Evolutionary conservation across 2,113 vertebrate genomes (phyloP), one percentile per base, ranked within the genome.

Genomic region (Rhegmatorhina hoffmannsi): DNA sequence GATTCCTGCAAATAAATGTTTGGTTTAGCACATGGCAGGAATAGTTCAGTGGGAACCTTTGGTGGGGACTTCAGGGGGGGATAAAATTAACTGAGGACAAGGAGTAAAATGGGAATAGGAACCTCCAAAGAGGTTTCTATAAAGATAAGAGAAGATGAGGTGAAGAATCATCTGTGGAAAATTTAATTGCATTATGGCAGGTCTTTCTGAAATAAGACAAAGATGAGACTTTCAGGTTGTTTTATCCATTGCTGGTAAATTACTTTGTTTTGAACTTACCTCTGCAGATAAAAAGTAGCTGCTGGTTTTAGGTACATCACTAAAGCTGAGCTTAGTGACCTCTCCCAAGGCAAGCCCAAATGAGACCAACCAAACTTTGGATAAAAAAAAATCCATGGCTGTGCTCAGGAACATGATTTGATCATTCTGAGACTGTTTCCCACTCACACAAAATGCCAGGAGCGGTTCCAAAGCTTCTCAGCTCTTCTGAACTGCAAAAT

Each of bases 201-300:
- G 9, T 1, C 1, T 43, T 33, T 73, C 33, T 72, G 49, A 64
- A 68, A 47, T 10, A 18, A 50, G 67, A 26, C 15, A 72, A 31
- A 14, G 53, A 29, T 44, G 36, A 84, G 69, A 60, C 85, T 50
- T 85, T 68, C 33, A 33, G 26, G 1, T 19, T 75, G 1, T 63
- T 94, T 19, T 18, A n/a, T n/a, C 33, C 5, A 12, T 17, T 40
- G 24, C 26, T 74, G 50, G 11, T 59, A 33, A 89, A 58, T 62
- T 0, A 0, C 25, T 84, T 36, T 5, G 13, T 47, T 56, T 63
- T 29, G 3, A 25, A 24, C 14, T 19, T 7, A 44, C 12, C 52
- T 84, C 60, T 87, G 38, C 46, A 7, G 4, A 1, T 72, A 58
- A 60, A 79, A 91, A 82, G 17, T 2, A 59, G n/a, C 13, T 64